phyloP scores from a whole-genome alignment of 2,113 vertebrate species.

The Psettodes erumei region DNA sequence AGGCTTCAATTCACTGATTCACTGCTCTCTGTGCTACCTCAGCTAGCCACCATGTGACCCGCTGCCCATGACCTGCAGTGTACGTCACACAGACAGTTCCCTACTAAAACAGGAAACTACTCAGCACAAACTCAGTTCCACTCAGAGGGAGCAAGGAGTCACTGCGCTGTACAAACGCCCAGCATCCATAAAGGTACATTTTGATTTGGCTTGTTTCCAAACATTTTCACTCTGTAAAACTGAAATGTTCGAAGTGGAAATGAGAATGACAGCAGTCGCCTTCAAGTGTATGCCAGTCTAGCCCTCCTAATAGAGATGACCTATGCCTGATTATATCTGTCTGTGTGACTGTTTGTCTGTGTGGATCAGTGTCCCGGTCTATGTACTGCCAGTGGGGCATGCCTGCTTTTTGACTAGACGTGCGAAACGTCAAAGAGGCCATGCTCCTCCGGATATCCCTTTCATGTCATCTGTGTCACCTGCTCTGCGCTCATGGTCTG shows the following conservation, averaged over 20 bases:
- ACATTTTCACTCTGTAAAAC: not conserved
- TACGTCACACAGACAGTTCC: slow-evolving; percentile 63
- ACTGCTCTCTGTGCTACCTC: slow-evolving; percentile 45
- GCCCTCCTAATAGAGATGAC: not conserved
- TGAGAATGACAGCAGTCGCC: not conserved
- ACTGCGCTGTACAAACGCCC: slow-evolving; percentile 25
- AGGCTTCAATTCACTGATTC: slow-evolving; percentile 37
- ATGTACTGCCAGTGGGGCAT: slow-evolving; percentile 36
- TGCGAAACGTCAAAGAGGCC: slow-evolving; percentile 49
- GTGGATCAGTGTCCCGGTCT: slow-evolving; percentile 16
- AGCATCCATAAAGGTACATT: slow-evolving; percentile 56
- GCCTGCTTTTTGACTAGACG: slow-evolving; percentile 39
- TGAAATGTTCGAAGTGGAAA: not conserved
- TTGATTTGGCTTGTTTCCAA: slow-evolving; percentile 8
- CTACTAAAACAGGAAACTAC: slow-evolving; percentile 68
- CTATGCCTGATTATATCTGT: slow-evolving; percentile 30
- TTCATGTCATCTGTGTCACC: slow-evolving; percentile 58
- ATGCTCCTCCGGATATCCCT: slow-evolving; percentile 40
- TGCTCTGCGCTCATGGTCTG: slow-evolving; percentile 30
- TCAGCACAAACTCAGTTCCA: slow-evolving; percentile 73
- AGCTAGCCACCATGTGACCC: slow-evolving; percentile 62
- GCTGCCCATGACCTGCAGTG: slow-evolving; percentile 54
- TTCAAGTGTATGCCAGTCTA: not conserved
- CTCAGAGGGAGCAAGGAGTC: slow-evolving; percentile 36
- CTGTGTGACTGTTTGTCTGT: slow-evolving; percentile 19